Conservation (phyloP, 1,140 invertebrate species). For the Popillia japonica region DNA sequence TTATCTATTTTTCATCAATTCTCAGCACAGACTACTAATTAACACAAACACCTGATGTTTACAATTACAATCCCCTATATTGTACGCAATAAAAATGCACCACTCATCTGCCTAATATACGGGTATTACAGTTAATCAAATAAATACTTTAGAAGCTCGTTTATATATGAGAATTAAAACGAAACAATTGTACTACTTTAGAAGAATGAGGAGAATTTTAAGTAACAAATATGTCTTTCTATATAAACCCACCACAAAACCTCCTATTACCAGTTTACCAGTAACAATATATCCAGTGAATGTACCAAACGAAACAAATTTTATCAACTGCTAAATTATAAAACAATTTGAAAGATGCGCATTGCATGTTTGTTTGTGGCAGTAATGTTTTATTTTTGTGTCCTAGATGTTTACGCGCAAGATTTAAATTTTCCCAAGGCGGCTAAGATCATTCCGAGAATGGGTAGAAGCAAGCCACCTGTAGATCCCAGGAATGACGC, state of each 20-base stretch:
- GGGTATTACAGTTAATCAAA: slow-evolving; percentile 14
- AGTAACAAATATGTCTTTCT: not conserved
- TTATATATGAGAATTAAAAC: not conserved
- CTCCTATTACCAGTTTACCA: not conserved
- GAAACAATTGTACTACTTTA: not conserved
- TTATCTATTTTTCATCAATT: not conserved
- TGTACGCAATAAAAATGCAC: not conserved
- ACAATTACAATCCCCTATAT: slow-evolving; percentile 8
- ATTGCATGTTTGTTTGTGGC: not conserved
- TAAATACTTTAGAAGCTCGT: not conserved
- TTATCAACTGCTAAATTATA: too few relatives aligned
- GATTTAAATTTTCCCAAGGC: slow-evolving; percentile 66
- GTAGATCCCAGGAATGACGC: slow-evolving; percentile 49
- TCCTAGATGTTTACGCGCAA: not conserved
- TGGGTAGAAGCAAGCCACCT: slow-evolving; percentile 59
- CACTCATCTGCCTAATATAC: not conserved
- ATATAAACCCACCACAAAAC: not conserved
- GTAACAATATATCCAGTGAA: not conserved
- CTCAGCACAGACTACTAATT: not conserved
- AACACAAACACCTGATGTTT: slow-evolving; percentile 10
- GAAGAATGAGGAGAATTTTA: not conserved
- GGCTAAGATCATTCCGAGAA: slow-evolving; percentile 68
- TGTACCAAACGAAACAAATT: not conserved
- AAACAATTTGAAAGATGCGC: slow-evolving; percentile 16
- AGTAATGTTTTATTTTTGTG: slow-evolving; percentile 19